phyloP scores from a whole-genome alignment of 2,113 vertebrate species.

The Copsychus sechellarum region DNA sequence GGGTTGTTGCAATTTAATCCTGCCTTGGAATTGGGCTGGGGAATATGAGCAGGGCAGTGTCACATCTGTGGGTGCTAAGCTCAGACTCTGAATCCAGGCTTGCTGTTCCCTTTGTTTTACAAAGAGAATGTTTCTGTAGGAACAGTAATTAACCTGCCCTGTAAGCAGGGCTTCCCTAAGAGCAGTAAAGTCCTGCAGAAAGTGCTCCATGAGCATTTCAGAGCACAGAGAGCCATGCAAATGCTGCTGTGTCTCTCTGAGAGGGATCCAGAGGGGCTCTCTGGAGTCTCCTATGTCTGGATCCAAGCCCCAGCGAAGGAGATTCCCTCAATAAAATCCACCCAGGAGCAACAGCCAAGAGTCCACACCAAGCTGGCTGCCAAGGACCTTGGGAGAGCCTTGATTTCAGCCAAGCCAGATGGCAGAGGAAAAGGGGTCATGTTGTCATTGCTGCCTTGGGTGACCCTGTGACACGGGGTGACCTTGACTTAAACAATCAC shows the following conservation, averaged over 20 bases:
- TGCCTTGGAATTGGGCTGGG: not conserved
- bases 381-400: not conserved
- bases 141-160: not conserved
- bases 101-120: not conserved
- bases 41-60: not conserved
- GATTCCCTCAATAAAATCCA: not conserved
- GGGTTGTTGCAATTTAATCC: not conserved
- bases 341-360: fast-evolving
- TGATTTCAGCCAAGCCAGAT: fast-evolving
- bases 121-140: not conserved
- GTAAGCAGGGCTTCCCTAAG: not conserved
- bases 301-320: not conserved
- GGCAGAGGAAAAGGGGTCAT: not conserved
- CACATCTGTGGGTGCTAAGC: not conserved
- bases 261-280: not conserved
- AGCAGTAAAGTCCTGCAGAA: not conserved
- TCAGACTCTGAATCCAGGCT: not conserved
- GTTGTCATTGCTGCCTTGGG: not conserved
- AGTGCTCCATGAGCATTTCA: not conserved
- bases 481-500: not conserved
- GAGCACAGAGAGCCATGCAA: not conserved
- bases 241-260: not conserved
- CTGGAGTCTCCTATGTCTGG: not conserved
- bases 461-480: not conserved
- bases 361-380: not conserved